Evolutionary conservation across 2,888 invertebrate species (phyloP).

Genomic region (Ormyrus thymus): DNA sequence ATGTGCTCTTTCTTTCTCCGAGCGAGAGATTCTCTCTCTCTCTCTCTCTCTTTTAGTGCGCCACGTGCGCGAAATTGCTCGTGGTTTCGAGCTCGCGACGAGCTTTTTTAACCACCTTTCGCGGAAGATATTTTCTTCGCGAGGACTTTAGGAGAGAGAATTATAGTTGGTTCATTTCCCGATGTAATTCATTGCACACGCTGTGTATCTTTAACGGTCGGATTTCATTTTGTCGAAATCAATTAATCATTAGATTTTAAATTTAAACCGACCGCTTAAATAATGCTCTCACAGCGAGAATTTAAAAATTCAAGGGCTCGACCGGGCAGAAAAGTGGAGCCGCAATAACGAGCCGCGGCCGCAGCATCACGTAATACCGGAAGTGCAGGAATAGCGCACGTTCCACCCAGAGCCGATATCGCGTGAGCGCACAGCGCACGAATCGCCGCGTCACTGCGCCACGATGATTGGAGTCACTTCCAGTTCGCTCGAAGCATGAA

Average conservation of each 20-base stretch:
- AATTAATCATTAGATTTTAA: too few species aligned
- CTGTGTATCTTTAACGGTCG: too few species aligned
- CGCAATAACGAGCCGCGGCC: too few species aligned
- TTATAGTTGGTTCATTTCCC: not conserved
- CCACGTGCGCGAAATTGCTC: constrained; percentile 25
- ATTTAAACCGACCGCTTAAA: too few species aligned
- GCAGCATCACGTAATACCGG: too few species aligned
- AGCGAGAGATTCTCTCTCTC: too few species aligned
- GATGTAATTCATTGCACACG: not conserved
- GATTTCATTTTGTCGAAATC: not conserved
- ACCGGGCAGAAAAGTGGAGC: too few species aligned
- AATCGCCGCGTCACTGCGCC: constrained; percentile 39
- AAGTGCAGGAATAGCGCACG: too few species aligned
- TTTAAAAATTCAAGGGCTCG: too few species aligned
- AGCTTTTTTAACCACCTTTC: not conserved
- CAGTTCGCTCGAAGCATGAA: not conserved
- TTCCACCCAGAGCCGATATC: not conserved
- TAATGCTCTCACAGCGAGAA: too few species aligned
- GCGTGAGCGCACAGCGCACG: constrained; percentile 23
- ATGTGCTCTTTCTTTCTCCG: too few species aligned
- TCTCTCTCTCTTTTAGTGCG: constrained; percentile 1
- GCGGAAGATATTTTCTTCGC: too few species aligned
- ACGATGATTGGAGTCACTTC: constrained; percentile 14
- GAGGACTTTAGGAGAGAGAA: not conserved
- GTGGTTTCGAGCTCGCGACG: not conserved